Percentiles rank a stretch among this genome's conserved stretches.
phyloP scores from a whole-genome alignment of 2,888 invertebrate genomes.

The Nebria salina region DNA sequence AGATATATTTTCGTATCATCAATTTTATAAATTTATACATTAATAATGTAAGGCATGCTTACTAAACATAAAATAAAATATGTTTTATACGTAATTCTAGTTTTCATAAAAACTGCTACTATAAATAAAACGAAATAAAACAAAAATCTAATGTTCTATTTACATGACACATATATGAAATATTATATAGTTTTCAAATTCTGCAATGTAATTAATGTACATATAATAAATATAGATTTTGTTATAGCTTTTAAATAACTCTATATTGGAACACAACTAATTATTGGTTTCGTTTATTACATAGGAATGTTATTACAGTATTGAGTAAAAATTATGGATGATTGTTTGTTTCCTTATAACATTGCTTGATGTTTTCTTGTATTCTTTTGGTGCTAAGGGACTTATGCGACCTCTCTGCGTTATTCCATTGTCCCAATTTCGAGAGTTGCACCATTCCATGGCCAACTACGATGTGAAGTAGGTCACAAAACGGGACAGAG shows the following conservation, averaged over 20 bases:
- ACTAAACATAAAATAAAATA: background rate
- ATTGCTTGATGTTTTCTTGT: no score
- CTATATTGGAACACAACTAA: no score
- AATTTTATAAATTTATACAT: background rate
- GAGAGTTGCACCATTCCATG: background rate
- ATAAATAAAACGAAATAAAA: background rate
- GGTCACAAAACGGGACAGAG: background rate
- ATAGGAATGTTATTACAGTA: no score
- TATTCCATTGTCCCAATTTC: background rate
- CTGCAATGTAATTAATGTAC: background rate
- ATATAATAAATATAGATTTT: background rate
- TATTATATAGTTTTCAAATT: background rate
- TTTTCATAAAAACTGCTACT: background rate
- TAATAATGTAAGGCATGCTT: background rate
- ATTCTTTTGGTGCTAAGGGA: background rate
- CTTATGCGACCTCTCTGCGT: background rate
- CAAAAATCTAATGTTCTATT: background rate
- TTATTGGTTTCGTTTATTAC: no score
- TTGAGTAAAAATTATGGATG: no score
- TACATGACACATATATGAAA: background rate
- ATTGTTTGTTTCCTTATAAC: no score
- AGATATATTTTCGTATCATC: no score
- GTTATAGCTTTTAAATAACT: background rate
- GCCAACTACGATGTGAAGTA: background rate
- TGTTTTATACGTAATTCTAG: background rate